These are phyloP conservation scores for Drosophila putrida DNA, from an alignment of 2,888 invertebrate species.

Conservation along the genomic window DNA sequence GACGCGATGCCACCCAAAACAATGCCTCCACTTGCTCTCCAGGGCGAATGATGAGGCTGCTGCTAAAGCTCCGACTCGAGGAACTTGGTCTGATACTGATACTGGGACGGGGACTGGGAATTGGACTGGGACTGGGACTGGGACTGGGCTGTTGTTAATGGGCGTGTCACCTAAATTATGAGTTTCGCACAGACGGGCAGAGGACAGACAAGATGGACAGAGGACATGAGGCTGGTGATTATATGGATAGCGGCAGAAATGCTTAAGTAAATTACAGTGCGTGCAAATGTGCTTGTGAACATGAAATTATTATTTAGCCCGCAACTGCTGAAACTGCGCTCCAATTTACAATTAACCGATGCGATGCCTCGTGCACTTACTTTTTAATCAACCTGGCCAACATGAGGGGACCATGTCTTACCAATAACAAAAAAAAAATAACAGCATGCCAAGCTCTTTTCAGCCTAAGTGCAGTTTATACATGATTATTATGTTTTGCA, in stretches of 20 bases:
- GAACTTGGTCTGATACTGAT: not conserved
- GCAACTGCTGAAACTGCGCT: conserved; percentile 54
- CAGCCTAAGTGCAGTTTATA: conserved; percentile 76
- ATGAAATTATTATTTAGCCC: conserved; percentile 77
- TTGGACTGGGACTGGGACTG: conserved; percentile 3
- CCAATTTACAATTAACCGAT: conserved; percentile 76
- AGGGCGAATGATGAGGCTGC: conserved; percentile 5
- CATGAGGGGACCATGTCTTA: conserved; percentile 35
- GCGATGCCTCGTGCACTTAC: conserved; percentile 58
- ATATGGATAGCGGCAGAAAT: conserved; percentile 72
- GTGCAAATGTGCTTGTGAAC: conserved; percentile 82
- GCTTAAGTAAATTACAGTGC: conserved; percentile 82
- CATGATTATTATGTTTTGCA: conserved; percentile 71
- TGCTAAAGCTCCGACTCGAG: not conserved
- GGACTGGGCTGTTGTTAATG: conserved; percentile 68
- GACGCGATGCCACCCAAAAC: conserved; percentile 78
- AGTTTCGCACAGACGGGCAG: conserved; percentile 74
- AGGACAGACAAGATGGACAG: too few species aligned
- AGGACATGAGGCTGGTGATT: conserved; percentile 45
- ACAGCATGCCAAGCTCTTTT: conserved; percentile 52
- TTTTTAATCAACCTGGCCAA: conserved; percentile 63
- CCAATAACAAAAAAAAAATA: conserved; percentile 53
- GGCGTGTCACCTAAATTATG: conserved; percentile 81
- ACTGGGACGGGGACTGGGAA: not conserved
- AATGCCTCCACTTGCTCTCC: conserved; percentile 13